phyloP scores from a whole-genome alignment of 2,113 vertebrate genomes.

The Triplophysa dalaica region DNA sequence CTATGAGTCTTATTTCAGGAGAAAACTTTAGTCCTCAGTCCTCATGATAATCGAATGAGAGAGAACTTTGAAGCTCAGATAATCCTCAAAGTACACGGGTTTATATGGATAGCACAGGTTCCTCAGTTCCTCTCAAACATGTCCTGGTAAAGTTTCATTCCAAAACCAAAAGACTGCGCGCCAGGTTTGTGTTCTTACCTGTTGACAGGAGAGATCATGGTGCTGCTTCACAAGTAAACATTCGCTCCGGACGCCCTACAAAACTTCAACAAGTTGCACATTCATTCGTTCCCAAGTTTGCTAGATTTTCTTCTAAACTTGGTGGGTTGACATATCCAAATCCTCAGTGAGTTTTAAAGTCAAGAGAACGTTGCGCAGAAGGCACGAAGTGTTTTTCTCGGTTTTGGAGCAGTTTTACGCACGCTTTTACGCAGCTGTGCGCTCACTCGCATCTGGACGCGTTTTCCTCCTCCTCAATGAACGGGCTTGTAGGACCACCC shows the following conservation, averaged over 20 bases:
- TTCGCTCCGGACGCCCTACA: background rate
- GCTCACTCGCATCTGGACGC: constrained; percentile 55
- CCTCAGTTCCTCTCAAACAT: background rate
- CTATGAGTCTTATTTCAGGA: constrained; percentile 38
- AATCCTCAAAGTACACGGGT: constrained; percentile 37
- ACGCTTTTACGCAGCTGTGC: constrained; percentile 41
- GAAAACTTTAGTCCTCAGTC: constrained; percentile 50
- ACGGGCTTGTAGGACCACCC: constrained; percentile 45
- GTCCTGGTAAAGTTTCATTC: background rate
- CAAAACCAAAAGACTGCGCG: background rate
- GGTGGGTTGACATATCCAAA: background rate
- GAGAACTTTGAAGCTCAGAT: constrained; percentile 27
- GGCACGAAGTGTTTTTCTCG: background rate
- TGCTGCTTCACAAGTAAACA: constrained; percentile 16
- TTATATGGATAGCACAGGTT: too few relatives aligned
- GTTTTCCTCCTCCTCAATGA: constrained; percentile 59
- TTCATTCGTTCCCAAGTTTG: background rate
- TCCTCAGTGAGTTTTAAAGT: background rate
- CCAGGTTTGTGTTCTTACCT: constrained; percentile 30
- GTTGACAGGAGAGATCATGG: constrained; percentile 42
- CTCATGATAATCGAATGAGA: background rate
- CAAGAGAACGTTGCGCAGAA: background rate
- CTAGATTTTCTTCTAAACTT: background rate
- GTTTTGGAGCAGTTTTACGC: background rate
- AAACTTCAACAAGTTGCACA: background rate